Percentiles rank a stretch among this genome's conserved stretches.
These are phyloP conservation scores for Coptodon rendalli DNA, from an alignment of 2,113 vertebrate species.

Conservation along the genomic window DNA sequence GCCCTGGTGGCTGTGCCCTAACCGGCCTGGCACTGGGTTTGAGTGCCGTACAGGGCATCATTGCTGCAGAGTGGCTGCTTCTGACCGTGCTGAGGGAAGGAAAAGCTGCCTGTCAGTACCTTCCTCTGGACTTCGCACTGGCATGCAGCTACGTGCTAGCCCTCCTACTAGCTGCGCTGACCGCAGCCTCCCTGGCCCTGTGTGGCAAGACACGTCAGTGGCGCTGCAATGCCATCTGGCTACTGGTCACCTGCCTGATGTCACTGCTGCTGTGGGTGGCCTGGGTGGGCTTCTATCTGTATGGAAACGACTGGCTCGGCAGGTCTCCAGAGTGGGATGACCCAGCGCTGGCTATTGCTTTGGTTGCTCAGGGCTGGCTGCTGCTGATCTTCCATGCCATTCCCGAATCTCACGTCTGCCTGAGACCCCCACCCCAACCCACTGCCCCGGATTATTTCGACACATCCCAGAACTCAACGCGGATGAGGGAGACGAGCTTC, in stretches of 20 bases:
- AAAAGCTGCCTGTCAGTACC: constrained; percentile 83
- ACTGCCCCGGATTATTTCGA: constrained; percentile 94
- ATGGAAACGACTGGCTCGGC: constrained; percentile 78
- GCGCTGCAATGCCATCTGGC: constrained; percentile 85
- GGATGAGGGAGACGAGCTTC: constrained; percentile 92
- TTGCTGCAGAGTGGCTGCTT: constrained; percentile 89
- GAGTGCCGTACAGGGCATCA: constrained; percentile 89
- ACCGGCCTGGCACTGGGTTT: constrained; percentile 80
- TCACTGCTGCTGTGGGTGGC: constrained; percentile 89
- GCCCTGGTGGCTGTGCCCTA: constrained; percentile 84
- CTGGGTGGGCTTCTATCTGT: constrained; percentile 95
- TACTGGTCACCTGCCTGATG: constrained; percentile 82
- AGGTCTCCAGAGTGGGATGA: constrained; percentile 84
- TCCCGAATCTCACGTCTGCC: constrained; percentile 86
- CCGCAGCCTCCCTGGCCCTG: constrained; percentile 80
- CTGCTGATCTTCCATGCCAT: constrained; percentile 90
- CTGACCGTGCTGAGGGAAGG: constrained; percentile 85
- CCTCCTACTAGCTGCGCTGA: constrained; percentile 77
- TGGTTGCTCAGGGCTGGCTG: constrained; percentile 91
- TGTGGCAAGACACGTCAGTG: constrained; percentile 89
- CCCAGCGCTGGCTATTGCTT: constrained; percentile 84
- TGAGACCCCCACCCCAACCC: constrained; percentile 85
- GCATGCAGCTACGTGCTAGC: constrained; percentile 88
- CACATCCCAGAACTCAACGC: constrained; percentile 86
- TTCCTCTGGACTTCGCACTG: constrained; percentile 88